Conservation (phyloP, 2,797 vertebrate species). For the Hemitrygon akajei region DNA sequence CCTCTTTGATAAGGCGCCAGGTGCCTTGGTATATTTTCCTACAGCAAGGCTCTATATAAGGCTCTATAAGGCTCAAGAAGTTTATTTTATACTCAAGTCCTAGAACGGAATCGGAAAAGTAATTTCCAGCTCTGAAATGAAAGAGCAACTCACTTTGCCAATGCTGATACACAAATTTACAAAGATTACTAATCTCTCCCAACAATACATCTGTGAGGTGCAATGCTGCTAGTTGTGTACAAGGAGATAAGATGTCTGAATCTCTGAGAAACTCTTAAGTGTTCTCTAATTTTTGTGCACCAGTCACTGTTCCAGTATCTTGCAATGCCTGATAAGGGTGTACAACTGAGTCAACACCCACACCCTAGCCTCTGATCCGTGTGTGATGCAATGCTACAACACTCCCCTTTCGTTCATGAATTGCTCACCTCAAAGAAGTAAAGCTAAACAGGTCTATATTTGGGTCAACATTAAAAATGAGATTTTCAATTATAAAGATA, state of each 20-base stretch:
- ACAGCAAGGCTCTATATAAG: too few relatives aligned
- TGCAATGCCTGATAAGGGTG: not conserved
- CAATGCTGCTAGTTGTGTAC: not conserved
- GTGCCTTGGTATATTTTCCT: too few relatives aligned
- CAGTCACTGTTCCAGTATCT: slow-evolving; percentile 2
- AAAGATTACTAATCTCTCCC: not conserved
- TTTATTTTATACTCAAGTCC: not conserved
- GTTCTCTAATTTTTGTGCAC: not conserved
- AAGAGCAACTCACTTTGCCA: not conserved
- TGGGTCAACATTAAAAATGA: not conserved
- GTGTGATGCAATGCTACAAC: not conserved
- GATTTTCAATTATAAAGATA: not conserved
- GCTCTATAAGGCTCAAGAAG: too few relatives aligned
- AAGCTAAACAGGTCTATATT: not conserved
- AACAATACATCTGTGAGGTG: not conserved
- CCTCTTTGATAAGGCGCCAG: too few relatives aligned
- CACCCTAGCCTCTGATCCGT: not conserved
- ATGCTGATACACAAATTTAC: too few relatives aligned
- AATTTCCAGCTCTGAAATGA: too few relatives aligned
- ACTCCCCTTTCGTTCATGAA: not conserved
- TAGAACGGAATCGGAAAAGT: not conserved
- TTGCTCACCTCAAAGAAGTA: not conserved
- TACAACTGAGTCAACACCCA: not conserved
- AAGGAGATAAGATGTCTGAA: not conserved
- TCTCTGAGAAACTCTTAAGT: not conserved